Evolutionary conservation across 2,113 vertebrate species (phyloP).

Genomic region (Centrocercus urophasianus): DNA sequence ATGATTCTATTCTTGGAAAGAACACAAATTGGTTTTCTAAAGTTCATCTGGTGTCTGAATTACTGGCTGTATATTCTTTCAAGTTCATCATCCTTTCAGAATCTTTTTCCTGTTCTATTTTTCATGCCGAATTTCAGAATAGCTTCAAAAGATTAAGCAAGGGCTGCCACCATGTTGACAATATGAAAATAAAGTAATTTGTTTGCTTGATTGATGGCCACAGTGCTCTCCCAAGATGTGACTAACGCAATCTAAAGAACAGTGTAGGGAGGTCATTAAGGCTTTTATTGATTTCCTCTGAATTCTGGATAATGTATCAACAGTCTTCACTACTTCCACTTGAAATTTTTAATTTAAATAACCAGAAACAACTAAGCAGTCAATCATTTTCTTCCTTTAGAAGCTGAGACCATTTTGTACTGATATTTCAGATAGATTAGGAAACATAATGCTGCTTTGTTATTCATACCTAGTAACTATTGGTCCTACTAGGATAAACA

Average conservation of each 20-base stretch:
- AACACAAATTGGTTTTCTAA: neutral
- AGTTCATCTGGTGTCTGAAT: neutral
- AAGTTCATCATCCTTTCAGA: neutral
- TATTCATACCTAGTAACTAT: neutral
- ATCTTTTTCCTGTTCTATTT: neutral
- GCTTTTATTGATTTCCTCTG: slow-evolving; percentile 43
- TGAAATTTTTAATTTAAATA: slow-evolving; percentile 54
- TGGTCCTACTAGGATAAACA: neutral
- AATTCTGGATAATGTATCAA: slow-evolving; percentile 38
- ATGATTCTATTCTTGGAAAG: neutral
- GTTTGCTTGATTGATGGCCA: slow-evolving; percentile 29
- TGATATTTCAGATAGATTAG: neutral
- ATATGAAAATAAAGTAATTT: slow-evolving; percentile 42
- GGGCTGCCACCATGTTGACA: neutral
- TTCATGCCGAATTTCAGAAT: neutral
- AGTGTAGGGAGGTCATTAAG: slow-evolving; percentile 1
- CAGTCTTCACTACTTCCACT: slow-evolving; percentile 15
- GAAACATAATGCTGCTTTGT: neutral
- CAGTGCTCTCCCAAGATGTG: slow-evolving; percentile 25
- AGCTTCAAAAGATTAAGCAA: neutral
- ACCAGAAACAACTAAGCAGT: neutral
- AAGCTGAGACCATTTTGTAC: neutral
- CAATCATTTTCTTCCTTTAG: slow-evolving; percentile 4
- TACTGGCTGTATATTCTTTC: neutral
- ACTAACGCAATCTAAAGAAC: slow-evolving; percentile 41